phyloP scores from a whole-genome alignment of 2,113 vertebrate genomes.

The Taurulus bubalis region DNA sequence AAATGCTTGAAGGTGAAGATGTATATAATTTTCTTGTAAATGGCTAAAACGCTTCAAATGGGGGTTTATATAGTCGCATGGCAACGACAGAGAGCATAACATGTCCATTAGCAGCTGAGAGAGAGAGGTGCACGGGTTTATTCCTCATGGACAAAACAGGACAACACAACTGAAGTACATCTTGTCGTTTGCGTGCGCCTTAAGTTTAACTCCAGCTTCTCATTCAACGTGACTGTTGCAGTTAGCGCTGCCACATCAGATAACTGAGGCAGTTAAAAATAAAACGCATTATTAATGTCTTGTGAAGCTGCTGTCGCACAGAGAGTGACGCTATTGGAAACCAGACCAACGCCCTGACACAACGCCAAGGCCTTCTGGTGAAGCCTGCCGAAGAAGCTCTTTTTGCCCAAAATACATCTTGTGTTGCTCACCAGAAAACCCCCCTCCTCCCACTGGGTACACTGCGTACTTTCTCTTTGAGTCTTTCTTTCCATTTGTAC shows the following conservation, averaged over 20 bases:
- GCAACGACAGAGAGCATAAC: not conserved
- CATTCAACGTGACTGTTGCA: conserved; percentile 34
- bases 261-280: conserved; percentile 70
- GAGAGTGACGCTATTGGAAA: conserved; percentile 66
- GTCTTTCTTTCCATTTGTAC: conserved; percentile 74
- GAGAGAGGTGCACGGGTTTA: not conserved
- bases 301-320: conserved; percentile 45
- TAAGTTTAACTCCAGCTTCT: conserved; percentile 27
- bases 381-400: conserved; percentile 53
- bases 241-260: conserved; percentile 57
- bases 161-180: not conserved
- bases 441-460: conserved; percentile 61
- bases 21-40: conserved; percentile 21
- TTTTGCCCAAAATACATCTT: conserved; percentile 57
- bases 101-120: not conserved
- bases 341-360: conserved; percentile 74
- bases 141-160: not conserved
- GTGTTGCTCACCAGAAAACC: conserved; percentile 55
- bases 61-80: not conserved
- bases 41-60: conserved; percentile 8
- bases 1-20: conserved; percentile 7
- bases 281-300: conserved; percentile 69
- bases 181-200: not conserved
- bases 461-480: conserved; percentile 60
- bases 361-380: conserved; percentile 64